Evolutionary conservation across 2,888 invertebrate genomes (phyloP).

Genomic region (Eugnorisma glareosa): DNA sequence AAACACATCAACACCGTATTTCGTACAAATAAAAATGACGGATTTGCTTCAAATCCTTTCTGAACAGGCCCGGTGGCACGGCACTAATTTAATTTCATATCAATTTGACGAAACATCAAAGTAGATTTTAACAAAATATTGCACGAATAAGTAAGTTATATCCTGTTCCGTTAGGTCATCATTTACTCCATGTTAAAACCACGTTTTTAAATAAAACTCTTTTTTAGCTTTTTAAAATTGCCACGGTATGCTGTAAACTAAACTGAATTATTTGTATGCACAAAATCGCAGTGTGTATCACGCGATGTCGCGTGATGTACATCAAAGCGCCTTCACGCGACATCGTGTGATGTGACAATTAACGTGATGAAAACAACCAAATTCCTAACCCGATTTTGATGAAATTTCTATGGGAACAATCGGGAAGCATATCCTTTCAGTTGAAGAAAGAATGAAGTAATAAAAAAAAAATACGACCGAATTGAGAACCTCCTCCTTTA

Average conservation of each 20-base stretch:
- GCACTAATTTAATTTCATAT: conserved; percentile 58
- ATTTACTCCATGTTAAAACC: neutral
- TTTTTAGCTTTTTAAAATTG: neutral
- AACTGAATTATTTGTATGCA: neutral
- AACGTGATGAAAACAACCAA: too few relatives aligned
- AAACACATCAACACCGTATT: conserved; percentile 65
- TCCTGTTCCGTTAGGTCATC: neutral
- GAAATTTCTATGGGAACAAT: too few relatives aligned
- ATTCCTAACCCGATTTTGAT: too few relatives aligned
- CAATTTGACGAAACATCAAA: conserved; percentile 48
- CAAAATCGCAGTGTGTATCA: neutral
- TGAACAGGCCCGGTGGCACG: conserved; percentile 30
- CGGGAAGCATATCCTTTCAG: too few relatives aligned
- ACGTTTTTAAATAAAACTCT: neutral
- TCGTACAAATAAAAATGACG: conserved; percentile 60
- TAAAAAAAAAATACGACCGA: too few relatives aligned
- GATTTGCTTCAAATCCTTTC: conserved; percentile 48
- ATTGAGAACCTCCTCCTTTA: too few relatives aligned
- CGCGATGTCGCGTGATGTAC: too few relatives aligned
- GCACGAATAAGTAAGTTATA: neutral
- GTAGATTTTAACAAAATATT: conserved; percentile 41
- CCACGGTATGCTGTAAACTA: neutral
- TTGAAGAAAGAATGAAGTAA: too few relatives aligned
- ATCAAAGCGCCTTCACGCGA: too few relatives aligned
- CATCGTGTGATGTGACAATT: too few relatives aligned